Base-by-base conservation (phyloP, 2,113 vertebrate genomes). In the Cyprinodon brontotheroides region DNA sequence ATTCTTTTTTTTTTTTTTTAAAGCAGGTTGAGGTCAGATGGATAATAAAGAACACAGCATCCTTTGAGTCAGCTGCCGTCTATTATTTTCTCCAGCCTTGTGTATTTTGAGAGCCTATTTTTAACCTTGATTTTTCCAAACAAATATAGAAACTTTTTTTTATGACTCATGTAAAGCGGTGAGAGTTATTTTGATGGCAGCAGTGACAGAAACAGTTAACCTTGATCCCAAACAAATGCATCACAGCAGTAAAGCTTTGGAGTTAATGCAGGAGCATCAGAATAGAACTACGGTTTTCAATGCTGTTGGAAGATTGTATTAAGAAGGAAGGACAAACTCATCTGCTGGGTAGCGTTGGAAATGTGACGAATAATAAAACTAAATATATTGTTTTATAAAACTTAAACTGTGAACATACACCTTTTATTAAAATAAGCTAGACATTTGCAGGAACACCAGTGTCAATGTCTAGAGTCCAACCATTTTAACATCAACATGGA, bases 141-240 rank as follows among this genome's bases (percentile, higher is more conserved):
- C 15, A 47, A 63, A 61, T 12, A 38, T 10, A 2, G 9, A 68
- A 65, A 61, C 1, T 2, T 43, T 63, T 40, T 38, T 22, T 2
- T 22, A 22, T 4, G 4, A 43, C 22, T n/a, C 11, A 60, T 57
- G 36, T 20, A 39, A 61, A 50, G 59, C 13, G 61, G 13, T 61
- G 70, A 37, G 47, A 77, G 7, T 43, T 40, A 20, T 20, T 48
- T 45, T n/a, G 50, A 69, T 36, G 39, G 39, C 3, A 14, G 36
- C 73, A 74, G 43, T 36, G 22, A 68, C 50, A 81, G 3, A 66
- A 3, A 45, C 50, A 14, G 40, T 70, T 40, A 45, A 53, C 72
- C 68, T 40, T 64, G 48, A 71, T 48, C 66, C 29, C 36, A 9
- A 14, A 39, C 14, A 62, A 61, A 67, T 65, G 71, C 36, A 47